Conservation (phyloP, 2,888 invertebrate species). For the Tenodera sinensis region DNA sequence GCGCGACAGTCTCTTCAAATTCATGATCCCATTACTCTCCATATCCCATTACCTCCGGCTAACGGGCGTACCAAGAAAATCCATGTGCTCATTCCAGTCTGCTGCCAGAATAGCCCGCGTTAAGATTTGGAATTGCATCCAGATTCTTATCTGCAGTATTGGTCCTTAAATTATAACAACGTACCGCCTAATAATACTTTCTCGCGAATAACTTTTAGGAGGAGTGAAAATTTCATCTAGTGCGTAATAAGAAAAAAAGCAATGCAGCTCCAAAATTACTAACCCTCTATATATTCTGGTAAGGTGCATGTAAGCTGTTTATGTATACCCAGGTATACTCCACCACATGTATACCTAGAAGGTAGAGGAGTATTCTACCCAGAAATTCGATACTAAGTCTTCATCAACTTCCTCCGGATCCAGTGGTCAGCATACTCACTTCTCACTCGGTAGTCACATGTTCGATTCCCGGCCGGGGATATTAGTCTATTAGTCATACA, state of each 20-base stretch:
- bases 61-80: conserved; percentile 23
- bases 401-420: too few relatives aligned
- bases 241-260: neutral
- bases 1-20: conserved; percentile 26
- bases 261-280: too few relatives aligned
- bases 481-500: too few relatives aligned
- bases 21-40: conserved; percentile 28
- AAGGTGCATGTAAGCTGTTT: too few relatives aligned
- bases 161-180: neutral
- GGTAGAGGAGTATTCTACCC: too few relatives aligned
- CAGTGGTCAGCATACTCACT: too few relatives aligned
- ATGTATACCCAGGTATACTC: too few relatives aligned
- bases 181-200: neutral
- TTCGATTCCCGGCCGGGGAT: too few relatives aligned
- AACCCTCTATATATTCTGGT: too few relatives aligned
- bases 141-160: neutral
- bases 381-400: too few relatives aligned
- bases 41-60: conserved; percentile 26
- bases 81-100: conserved; percentile 22
- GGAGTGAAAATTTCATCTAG: neutral
- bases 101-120: neutral
- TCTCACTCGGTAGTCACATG: too few relatives aligned
- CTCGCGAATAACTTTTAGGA: neutral
- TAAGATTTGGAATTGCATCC: conserved; percentile 12
- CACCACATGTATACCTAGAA: too few relatives aligned